Base-by-base conservation (phyloP, 2,113 vertebrate genomes). In the Pagrus major region DNA sequence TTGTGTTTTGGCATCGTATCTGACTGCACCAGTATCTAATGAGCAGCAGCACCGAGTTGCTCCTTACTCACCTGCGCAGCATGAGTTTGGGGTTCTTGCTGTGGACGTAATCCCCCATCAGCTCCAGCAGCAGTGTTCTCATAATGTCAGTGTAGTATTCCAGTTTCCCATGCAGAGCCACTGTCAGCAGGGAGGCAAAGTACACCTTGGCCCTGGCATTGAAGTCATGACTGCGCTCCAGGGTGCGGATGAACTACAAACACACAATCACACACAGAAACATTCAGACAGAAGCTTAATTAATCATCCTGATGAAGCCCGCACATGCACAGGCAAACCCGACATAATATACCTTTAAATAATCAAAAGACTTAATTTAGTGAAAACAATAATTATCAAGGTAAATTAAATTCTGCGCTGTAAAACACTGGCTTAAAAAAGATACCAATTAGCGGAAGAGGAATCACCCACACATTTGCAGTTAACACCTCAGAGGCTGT, bases 111-210 rank as follows among this genome's bases (percentile, higher is more conserved):
- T 98, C 96, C 75, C 96, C 97, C 97, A 99, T 99, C 86, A 99
- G 95, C 85, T 99, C 97, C 86, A 99, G 93, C 92, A 99, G 95
- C 79, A 99, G 95, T 0, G 97, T 98, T 64, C 96, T 96, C 97
- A 99, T 97, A 86, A 99, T 99, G 89, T 99, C 97, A 0, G 97
- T 99, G 93, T 99, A 99, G 84, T 99, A 99, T 89, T 99, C 98
- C 80, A 99, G 94, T 81, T 99, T 99, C 64, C 98, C 98, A 4
- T 99, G 98, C 76, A 99, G 94, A 1, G 98, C 98, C 49, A 99
- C 97, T 0, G 98, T 99, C 91, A 99, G 94, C 86, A 99, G 92
- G 1, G 98, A 99, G 2, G 98, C 97, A 42, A 99, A 98, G 90
- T 99, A 99, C 27, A 98, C 98, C 91, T 97, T 98, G 74, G 95